Evolutionary conservation across 2,113 vertebrate species (phyloP).

Genomic region (Nycticebus coucang): DNA sequence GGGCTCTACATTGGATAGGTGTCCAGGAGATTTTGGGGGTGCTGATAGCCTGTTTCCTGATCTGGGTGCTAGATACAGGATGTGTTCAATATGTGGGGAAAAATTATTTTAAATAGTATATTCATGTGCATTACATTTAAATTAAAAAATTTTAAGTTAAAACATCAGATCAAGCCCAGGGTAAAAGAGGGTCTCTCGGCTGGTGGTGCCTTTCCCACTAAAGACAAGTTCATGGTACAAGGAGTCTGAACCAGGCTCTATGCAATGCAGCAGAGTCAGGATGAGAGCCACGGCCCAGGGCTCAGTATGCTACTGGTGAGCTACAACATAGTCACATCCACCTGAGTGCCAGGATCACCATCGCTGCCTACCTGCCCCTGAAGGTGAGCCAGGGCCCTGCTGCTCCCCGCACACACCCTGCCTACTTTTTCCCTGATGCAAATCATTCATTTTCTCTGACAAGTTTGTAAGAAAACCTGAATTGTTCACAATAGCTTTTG

Average conservation of each 20-base stretch:
- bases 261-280: slow-evolving; percentile 91
- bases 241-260: slow-evolving; percentile 86
- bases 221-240: slow-evolving; percentile 76
- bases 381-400: slow-evolving; percentile 85
- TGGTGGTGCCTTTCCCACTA: neutral
- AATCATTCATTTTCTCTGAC: neutral
- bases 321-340: slow-evolving; percentile 90
- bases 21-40: neutral
- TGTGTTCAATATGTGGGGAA: neutral
- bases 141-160: neutral
- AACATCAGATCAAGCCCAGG: neutral
- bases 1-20: neutral
- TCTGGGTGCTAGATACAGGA: neutral
- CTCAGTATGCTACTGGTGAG: slow-evolving; percentile 90
- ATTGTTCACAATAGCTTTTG: neutral
- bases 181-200: too few species aligned
- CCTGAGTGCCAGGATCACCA: slow-evolving; percentile 91
- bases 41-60: neutral
- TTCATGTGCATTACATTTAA: neutral
- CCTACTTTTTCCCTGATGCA: rapidly evolving
- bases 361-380: slow-evolving; percentile 92
- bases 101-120: neutral
- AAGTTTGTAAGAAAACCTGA: too few species aligned
- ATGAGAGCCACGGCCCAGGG: slow-evolving; percentile 90
- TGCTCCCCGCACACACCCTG: neutral